Evolutionary conservation across 1,140 invertebrate genomes (phyloP).

Genomic region (Heterodera schachtii): DNA sequence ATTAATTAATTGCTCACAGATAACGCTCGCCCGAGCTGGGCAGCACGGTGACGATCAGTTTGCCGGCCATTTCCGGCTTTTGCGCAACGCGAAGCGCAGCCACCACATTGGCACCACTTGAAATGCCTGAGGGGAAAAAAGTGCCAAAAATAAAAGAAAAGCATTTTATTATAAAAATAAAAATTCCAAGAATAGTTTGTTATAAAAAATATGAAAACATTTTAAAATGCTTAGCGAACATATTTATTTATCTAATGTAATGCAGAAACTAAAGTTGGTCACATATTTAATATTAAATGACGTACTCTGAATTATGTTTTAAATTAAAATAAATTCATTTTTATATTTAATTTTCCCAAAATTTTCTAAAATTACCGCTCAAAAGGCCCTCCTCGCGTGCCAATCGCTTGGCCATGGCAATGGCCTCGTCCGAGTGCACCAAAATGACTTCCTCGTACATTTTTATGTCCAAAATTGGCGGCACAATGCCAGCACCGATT

Average conservation of each 20-base stretch:
- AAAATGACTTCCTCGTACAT: slow-evolving; percentile 55
- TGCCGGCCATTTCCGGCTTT: slow-evolving; percentile 58
- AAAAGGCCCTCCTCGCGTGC: slow-evolving; percentile 63
- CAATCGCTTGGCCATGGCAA: slow-evolving; percentile 61
- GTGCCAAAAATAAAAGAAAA: too few species aligned
- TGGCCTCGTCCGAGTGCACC: slow-evolving; percentile 60
- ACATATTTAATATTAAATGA: too few species aligned
- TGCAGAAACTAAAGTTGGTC: too few species aligned
- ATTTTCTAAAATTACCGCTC: too few species aligned
- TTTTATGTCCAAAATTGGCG: slow-evolving; percentile 51
- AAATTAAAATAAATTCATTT: too few species aligned
- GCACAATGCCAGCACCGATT: slow-evolving; percentile 59
- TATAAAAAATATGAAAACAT: too few species aligned
- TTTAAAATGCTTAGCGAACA: too few species aligned
- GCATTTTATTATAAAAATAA: slow-evolving; percentile 2
- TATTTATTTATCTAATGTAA: too few species aligned
- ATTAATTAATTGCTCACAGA: slow-evolving; percentile 40
- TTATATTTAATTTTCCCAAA: too few species aligned
- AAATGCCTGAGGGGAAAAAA: too few species aligned
- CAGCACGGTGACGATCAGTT: slow-evolving; percentile 63
- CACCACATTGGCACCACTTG: slow-evolving; percentile 58
- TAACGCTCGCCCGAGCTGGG: slow-evolving; percentile 64
- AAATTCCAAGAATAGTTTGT: too few species aligned
- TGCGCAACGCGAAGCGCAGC: slow-evolving; percentile 48
- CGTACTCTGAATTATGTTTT: too few species aligned